Base-by-base conservation (phyloP, 2,113 vertebrate genomes). In the Vombatus ursinus region DNA sequence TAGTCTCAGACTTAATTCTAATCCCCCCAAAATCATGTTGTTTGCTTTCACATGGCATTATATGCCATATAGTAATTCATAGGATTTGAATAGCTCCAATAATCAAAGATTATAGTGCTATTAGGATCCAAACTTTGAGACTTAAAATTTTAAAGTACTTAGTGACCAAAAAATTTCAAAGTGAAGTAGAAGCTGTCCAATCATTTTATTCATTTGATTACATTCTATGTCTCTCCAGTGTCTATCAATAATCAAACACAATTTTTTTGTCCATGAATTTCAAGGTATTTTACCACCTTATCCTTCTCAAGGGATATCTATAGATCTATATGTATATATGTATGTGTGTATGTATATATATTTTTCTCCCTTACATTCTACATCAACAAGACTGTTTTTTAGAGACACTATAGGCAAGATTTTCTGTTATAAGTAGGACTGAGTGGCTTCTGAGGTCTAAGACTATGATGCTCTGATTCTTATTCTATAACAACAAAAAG, bases 131-230 rank as follows among this genome's bases (percentile, higher is more conserved):
- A 9, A 9, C 89, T 94, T 94, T 94, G 50, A 94, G 1, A 92
- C 93, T 90, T 54, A 92, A 92, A 90, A 54, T 96, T 95, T 52
- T 22, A 97, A 92, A 49, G 52, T 49, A 16, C 2, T 14, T 28
- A 51, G 91, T 93, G 61, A 84, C 49, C 37, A n/a, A 91, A 96
- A 96, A 92, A 95, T 89, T 16, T 92, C 47, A 57, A 92, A 94
- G 91, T 96, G 23, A 94, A 77, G 68, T 23, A n/a, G 22, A 93
- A 2, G 3, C 16, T 57, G 91, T 28, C 53, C 96, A 49, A 94
- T 90, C 44, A 95, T 48, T 57, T 92, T 90, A 91, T 7, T 95
- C 14, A 93, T 12, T 90, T 57, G 54, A 57, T 6, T 57, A 57
- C 25, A 57, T 57, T 24, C 6, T 53, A 53, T 53, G 23, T 53